A percentile compares a stretch with the other conserved stretches of the same genome.
Conservation (phyloP, 1,140 invertebrate genomes). For the Macrosteles quadrilineatus region DNA sequence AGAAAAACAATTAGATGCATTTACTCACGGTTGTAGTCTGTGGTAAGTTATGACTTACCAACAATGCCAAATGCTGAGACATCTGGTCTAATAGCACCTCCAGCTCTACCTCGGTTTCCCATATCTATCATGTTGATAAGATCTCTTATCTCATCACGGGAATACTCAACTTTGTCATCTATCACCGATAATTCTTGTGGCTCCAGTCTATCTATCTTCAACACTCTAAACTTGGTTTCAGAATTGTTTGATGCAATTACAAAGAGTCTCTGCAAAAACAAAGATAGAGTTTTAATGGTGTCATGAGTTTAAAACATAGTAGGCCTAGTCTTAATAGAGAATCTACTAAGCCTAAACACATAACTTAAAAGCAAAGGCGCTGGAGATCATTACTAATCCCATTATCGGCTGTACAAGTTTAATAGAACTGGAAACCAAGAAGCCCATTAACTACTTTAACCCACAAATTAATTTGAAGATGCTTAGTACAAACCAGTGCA, state of each 20-base stretch:
- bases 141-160: conserved; percentile 81
- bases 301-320: not conserved
- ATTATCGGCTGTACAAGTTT: too few relatives aligned
- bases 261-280: conserved; percentile 74
- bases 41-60: conserved; percentile 64
- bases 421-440: too few relatives aligned
- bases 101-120: conserved; percentile 67
- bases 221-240: conserved; percentile 84
- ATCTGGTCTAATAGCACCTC: conserved; percentile 61
- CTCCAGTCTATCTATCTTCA: conserved; percentile 92
- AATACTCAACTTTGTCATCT: conserved; percentile 93
- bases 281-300: not conserved
- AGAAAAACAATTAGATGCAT: too few relatives aligned
- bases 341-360: not conserved
- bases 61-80: conserved; percentile 92
- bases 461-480: too few relatives aligned
- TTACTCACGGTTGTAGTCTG: too few relatives aligned
- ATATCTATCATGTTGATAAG: conserved; percentile 76
- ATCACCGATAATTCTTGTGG: conserved; percentile 76
- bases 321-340: not conserved
- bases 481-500: too few relatives aligned
- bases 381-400: not conserved
- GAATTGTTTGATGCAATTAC: conserved; percentile 94
- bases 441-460: too few relatives aligned
- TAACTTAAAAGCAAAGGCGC: not conserved